Base-by-base conservation (phyloP, 2,797 vertebrate genomes). In the Chanos chanos region DNA sequence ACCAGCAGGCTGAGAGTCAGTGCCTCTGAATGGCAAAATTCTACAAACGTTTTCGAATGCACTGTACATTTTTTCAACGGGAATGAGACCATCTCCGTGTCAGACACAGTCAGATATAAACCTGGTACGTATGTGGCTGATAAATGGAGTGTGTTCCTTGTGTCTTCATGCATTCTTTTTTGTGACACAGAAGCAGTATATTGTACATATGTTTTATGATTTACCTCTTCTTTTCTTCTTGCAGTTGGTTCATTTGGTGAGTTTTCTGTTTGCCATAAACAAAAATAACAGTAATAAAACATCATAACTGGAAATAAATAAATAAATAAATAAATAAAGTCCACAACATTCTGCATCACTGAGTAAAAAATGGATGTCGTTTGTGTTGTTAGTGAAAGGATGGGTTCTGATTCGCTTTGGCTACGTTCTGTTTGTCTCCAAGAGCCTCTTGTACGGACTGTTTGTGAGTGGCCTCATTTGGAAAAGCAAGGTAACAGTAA, bases 1-100 rank as follows among this genome's bases (percentile, higher is more conserved):
- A 68, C 61, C 57, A 80, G 78, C 57, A 68, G 70, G 53, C 66
- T 78, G 12, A 60, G 34, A 12, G 45, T 77, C 8, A 12, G 4
- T 1, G 3, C 13, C 12, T 25, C 16, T 0, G 50, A 53, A 2
- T 77, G 75, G 75, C 16, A 21, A 21, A 10, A 75, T 8, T n/a
- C 33, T 2, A 8, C 9, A 1, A 73, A 58, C 21, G 7, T 1
- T 0, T 75, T 75, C 28, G 55, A 61, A n/a, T 77, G 75, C 6
- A 33, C 22, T 4, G 24, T 66, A 19, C 2, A 3, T 2, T 73
- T 77, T 52, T 64, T 27, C 24, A 10, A 66, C n/a, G 55, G 51
- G 25, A 0, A 1, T 0, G 0, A 7, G 0, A 13, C 54, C 5
- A 1, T 1, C 2, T 21, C 10, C 50, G 2, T 56, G 22, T 2